Evolutionary conservation across 2,113 vertebrate genomes (phyloP).

Genomic region (Trematocara nigrifrons): DNA sequence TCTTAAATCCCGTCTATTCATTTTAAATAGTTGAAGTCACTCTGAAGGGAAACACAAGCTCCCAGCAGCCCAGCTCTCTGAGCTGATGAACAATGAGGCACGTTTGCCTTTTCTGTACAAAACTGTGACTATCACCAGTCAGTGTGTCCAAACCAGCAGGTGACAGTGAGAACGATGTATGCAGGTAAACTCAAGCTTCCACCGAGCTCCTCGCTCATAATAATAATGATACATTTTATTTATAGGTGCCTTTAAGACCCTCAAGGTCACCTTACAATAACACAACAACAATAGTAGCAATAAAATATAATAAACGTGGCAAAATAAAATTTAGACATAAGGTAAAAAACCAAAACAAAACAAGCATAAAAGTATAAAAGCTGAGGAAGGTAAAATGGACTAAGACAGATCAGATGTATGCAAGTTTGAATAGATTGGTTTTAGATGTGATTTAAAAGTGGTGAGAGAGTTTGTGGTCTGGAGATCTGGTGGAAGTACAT

Average conservation of each 20-base stretch:
- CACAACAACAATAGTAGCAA: not conserved
- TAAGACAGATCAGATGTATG: too few relatives aligned
- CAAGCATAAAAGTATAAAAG: too few relatives aligned
- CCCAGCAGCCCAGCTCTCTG: not conserved
- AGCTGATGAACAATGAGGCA: not conserved
- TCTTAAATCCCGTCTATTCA: not conserved
- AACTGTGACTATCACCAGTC: not conserved
- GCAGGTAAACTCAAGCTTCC: not conserved
- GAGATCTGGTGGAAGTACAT: too few relatives aligned
- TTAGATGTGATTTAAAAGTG: too few relatives aligned
- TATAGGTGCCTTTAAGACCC: not conserved
- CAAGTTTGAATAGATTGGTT: too few relatives aligned
- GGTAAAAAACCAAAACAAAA: too few relatives aligned
- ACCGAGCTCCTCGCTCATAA: not conserved
- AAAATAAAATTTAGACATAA: too few relatives aligned
- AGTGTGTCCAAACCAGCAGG: not conserved
- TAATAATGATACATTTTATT: not conserved
- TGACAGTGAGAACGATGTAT: not conserved
- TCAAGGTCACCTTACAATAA: accelerated
- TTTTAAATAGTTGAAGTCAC: not conserved
- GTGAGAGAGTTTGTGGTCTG: too few relatives aligned
- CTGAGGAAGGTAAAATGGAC: too few relatives aligned
- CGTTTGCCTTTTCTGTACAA: not conserved
- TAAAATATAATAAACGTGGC: too few relatives aligned
- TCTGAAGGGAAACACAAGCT: not conserved